Base-by-base conservation (phyloP, 2,113 vertebrate genomes). In the Columbina picui region DNA sequence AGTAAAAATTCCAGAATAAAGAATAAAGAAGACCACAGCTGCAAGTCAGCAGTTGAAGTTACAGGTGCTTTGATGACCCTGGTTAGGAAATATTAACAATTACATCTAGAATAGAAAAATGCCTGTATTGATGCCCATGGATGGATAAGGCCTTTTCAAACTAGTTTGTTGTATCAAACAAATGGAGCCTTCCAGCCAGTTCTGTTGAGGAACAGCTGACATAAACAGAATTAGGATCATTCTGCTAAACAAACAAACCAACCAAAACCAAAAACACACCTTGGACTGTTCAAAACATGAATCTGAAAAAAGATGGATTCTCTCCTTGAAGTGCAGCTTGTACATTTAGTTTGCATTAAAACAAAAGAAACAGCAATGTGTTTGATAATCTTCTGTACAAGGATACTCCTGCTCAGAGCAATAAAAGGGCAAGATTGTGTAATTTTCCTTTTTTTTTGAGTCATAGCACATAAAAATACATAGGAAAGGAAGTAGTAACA, bases 1-100 rank as follows among this genome's bases (percentile, higher is more conserved):
- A 64, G 15, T 26, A 90, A 85, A 90, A 93, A 63, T 57, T 87
- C 70, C 80, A 87, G 67, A 93, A 87, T 52, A 89, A 88, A 87
- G 67, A 93, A 87, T 52, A 89, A 88, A 83, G 29, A 27, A 1
- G 2, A 78, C 18, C 43, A 65, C 26, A 57, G 56, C 71, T 73
- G 2, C 60, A 76, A 92, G 82, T 92, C 74, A 85, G 76, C 74
- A 81, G 60, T 87, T 92, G 39, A 47, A 77, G 27, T 75, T 47
- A 43, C 22, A 84, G 38, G 17, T 59, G 15, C 59, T 85, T 86
- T 85, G 32, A 77, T 85, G 16, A 27, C 19, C 21, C 80, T 55
- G 32, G 61, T 91, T 50, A 63, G 27, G 13, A 92, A 95, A 70
- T 3, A 3, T 75, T n/a, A 57, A 65, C n/a, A 75, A 91, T 70